Base-by-base conservation (phyloP, 2,888 invertebrate genomes). In the Lymantria dispar region DNA sequence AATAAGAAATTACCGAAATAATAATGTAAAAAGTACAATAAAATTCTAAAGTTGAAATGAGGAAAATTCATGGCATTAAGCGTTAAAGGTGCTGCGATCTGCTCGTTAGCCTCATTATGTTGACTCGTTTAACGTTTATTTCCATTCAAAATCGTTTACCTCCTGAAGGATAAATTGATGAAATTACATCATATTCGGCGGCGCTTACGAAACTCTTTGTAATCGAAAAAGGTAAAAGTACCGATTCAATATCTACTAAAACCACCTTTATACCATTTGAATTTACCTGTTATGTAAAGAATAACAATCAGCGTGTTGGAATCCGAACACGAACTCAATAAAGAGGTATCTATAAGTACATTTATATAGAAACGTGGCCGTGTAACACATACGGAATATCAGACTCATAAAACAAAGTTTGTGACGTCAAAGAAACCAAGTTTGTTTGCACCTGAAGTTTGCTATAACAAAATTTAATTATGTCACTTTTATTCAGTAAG, bases 21-120 rank as follows among this genome's bases (percentile, higher is more conserved):
- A 3, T 2, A 22, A 5, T 5, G 22, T 22, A 22, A 22, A 22
- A 22, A 22, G 22, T 22, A 22, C 22, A 22, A 22, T 22, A 22
- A 22, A 22, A 22, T 22, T 22, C 22, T 22, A 22, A 22, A 22
- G 22, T 22, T 22, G 22, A 22, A 22, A 22, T 22, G 22, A 22
- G 22, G 22, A 22, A 22, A 22, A 22, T 22, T 22, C 22, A 22
- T 22, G 22, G 22, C 22, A 22, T 22, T 22, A 68, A 60, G 64
- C 50, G 52, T 56, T 60, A 62, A 63, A 57, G 60, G 48, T 56
- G 52, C 58, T 56, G 61, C 60, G 64, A 72, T 73, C 65, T 66
- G 62, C 71, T 71, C 70, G 67, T 72, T 73, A 70, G 67, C 63
- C 60, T 67, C 72, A 71, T 73, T 72, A 71, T 52, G 57, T 48